Base-by-base conservation (phyloP, 30 jellyfish, hydroid and myxozoan species). In the Chironex yamaguchii region DNA sequence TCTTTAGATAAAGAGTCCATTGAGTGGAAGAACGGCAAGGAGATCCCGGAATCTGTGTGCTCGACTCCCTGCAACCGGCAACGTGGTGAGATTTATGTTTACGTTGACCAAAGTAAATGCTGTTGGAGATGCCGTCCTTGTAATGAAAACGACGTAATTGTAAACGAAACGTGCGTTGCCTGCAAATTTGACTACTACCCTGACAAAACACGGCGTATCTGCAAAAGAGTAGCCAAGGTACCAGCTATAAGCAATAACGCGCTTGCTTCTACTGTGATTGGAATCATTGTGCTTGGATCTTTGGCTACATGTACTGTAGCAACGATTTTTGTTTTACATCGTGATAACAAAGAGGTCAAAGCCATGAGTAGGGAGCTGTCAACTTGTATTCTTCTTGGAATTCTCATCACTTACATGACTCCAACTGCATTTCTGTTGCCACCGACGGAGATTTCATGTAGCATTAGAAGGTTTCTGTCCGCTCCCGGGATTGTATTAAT, bases 321-420 rank as follows among this genome's bases (percentile, higher is more conserved):
- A 1, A 52, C 49, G 6, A 48, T 94, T 86, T 89, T 94, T 62
- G 53, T 85, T 49, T 65, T 34, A 33, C 30, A 71, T 86, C 76
- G 76, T 77, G 34, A 68, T 17, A 84, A 79, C 72, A 83, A 84
- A 48, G 76, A 87, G 36, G 96, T 94, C 30, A 85, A 90, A 13
- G 92, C 97, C 30, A 74, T 96, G 3, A 97, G 99, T 0, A 88
- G 97, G 13, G 99, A 94, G 50, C 64, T 94, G 65, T 83, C 91
- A 48, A 80, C 81, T 67, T 30, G 89, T 71, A 88, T 94, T 42
- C 49, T 94, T 21, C 72, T 86, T 14, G 99, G 99, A 50, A 89
- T 89, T 26, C 51, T 74, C 20, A 1, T 82, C 67, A 36, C 79
- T 13, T 94, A 81, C 65, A 17, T 33, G 0, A 51, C 84, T 23